Conservation (phyloP, 2,888 invertebrate genomes). For the Noctuana brunneofusca region DNA sequence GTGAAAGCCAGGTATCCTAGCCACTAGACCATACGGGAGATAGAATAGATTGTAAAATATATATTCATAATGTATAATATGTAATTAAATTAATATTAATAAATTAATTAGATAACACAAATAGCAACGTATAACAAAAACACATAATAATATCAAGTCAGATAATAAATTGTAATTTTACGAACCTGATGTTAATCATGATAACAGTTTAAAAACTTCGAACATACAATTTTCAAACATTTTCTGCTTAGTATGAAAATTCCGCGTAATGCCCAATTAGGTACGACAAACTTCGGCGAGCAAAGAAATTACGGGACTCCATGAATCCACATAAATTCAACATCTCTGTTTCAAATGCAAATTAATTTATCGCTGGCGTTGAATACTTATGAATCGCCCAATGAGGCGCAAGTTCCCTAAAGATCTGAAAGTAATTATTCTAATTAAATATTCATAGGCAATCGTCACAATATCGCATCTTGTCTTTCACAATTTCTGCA, state of each 20-base stretch:
- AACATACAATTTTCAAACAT: no score
- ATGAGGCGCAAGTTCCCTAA: slow-evolving; percentile 49
- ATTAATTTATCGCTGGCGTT: slow-evolving; percentile 43
- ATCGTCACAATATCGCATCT: slow-evolving; percentile 37
- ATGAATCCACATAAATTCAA: slow-evolving; percentile 40
- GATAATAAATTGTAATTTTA: no score
- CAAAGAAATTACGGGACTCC: slow-evolving; percentile 43
- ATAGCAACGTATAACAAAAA: no score
- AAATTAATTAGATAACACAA: no score
- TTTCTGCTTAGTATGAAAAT: slow-evolving; percentile 16
- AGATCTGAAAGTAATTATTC: slow-evolving; percentile 45
- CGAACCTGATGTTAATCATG: no score
- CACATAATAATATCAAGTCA: no score
- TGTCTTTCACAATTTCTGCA: slow-evolving; percentile 23
- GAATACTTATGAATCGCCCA: slow-evolving; percentile 54
- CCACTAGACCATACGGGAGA: slow-evolving; percentile 87
- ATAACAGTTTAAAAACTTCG: not conserved
- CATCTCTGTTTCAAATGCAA: slow-evolving; percentile 38
- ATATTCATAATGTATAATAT: not conserved
- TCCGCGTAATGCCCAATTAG: slow-evolving; percentile 32
- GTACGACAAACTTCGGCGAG: slow-evolving; percentile 33
- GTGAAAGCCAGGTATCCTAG: slow-evolving; percentile 88
- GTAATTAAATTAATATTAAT: no score
- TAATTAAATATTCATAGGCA: slow-evolving; percentile 57
- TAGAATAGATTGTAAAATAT: slow-evolving; percentile 86